A percentile compares a stretch with the other conserved stretches of the same genome.
These are phyloP conservation scores for Falco peregrinus DNA, from an alignment of 2,797 vertebrate genomes.

Conservation along the genomic window DNA sequence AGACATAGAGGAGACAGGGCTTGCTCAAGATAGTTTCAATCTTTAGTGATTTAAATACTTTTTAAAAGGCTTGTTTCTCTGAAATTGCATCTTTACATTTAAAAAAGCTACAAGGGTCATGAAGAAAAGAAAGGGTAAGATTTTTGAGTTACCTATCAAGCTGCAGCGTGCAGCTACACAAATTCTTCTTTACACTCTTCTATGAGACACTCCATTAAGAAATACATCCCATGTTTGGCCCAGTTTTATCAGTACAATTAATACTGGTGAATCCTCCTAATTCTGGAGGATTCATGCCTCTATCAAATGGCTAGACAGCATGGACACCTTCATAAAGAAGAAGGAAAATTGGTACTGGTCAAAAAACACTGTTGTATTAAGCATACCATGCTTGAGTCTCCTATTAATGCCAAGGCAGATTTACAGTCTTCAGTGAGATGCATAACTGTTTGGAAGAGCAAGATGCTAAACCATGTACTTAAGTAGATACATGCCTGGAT, in stretches of 20 bases:
- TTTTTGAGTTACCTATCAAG: background rate
- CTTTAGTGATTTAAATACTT: no score
- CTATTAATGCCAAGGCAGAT: background rate
- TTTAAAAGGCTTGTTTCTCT: background rate
- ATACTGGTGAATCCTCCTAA: background rate
- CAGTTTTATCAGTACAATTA: background rate
- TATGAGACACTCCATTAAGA: background rate
- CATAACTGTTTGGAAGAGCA: background rate
- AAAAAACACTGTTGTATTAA: background rate
- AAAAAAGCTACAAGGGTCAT: background rate
- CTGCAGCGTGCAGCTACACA: background rate
- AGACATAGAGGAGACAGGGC: background rate
- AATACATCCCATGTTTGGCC: background rate
- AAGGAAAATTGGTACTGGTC: background rate
- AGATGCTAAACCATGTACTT: background rate
- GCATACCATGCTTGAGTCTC: background rate
- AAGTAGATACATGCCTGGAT: background rate
- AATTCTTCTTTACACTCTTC: background rate
- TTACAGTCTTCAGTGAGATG: background rate
- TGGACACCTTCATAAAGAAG: background rate
- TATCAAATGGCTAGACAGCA: background rate
- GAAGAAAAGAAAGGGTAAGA: background rate
- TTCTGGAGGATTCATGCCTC: background rate
- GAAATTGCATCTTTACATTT: background rate
- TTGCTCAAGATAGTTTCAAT: background rate